Base-by-base conservation (phyloP, 37 sponge, comb jelly and placozoan species). In the Aplysina aerophoba region DNA sequence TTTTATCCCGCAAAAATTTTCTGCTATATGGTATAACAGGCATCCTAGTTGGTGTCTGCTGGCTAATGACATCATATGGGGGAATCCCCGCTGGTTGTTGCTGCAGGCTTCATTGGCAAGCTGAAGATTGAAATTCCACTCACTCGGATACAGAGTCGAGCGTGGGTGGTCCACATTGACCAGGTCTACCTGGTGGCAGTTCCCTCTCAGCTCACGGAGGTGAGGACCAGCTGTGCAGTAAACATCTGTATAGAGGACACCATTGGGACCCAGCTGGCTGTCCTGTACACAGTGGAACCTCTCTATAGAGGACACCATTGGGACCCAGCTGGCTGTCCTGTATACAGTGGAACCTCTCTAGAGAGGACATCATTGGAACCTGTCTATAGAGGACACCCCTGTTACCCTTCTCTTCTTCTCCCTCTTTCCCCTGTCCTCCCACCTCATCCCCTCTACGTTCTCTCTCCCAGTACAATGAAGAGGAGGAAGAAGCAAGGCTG, bases 121-220 rank as follows among this genome's bases (percentile, higher is more conserved):
- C 80, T 97, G 62, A 89, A 92, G 85, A 73, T 97, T 19, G 85
- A 97, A 78, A 92, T 97, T 17, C 97, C 97, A 16, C 57, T 97
- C 74, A 74, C 93, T 31, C 85, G 83, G 53, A 86, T 94, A 64
- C 89, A 94, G 89, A 92, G 91, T 81, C 87, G 88, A 79, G 86
- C 96, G 15, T 97, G 97, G 97, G 96, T 92, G 56, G 66, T 97
- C 1, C 73, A 87, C 57, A 86, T 97, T 17, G 89, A 92, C 60
- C 86, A 92, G 56, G 60, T 97, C 24, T 95, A 95, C 66, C 36
- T 97, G 27, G 74, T 97, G 4, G 90, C 89, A 1, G 93, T 89
- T 41, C 97, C 97, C 24, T 30, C 88, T 1, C 58, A 85, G 34
- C 60, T 74, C 11, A 73, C 35, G 19, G 65, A 85, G 72, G 94